These are phyloP conservation scores for Tyria jacobaeae DNA, from an alignment of 2,888 invertebrate genomes.

Conservation along the genomic window DNA sequence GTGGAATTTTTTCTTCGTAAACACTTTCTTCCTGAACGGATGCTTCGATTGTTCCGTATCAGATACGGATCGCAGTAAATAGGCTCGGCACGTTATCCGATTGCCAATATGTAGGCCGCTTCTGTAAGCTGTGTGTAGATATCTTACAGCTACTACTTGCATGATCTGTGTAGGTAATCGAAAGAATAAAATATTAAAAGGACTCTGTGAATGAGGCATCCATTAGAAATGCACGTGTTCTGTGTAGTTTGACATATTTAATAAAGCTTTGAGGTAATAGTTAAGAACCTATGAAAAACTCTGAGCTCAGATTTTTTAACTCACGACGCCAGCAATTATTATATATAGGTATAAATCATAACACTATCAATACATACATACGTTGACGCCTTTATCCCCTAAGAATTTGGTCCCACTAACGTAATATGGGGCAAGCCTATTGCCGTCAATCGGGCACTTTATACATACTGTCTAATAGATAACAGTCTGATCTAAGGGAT, in stretches of 20 bases:
- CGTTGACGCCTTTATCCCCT: no score
- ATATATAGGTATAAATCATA: no score
- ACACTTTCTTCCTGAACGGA: constrained; percentile 53
- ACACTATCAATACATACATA: no score
- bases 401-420: no score
- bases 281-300: no score
- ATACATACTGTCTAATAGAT: no score
- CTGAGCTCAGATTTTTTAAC: no score
- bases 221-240: neutral
- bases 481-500: no score
- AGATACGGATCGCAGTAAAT: constrained; percentile 70
- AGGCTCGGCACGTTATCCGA: constrained; percentile 72
- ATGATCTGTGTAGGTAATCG: constrained; percentile 64
- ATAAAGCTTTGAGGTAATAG: neutral
- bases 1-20: constrained; percentile 58
- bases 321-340: no score
- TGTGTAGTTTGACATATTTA: neutral
- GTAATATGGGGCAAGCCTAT: no score
- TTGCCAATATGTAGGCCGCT: constrained; percentile 77
- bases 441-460: no score
- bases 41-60: constrained; percentile 58
- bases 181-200: neutral
- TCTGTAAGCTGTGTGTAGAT: constrained; percentile 79
- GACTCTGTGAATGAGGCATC: neutral
- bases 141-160: constrained; percentile 76